These are phyloP conservation scores for Rhombomys opimus DNA, from an alignment of 2,113 vertebrate genomes.

Conservation along the genomic window DNA sequence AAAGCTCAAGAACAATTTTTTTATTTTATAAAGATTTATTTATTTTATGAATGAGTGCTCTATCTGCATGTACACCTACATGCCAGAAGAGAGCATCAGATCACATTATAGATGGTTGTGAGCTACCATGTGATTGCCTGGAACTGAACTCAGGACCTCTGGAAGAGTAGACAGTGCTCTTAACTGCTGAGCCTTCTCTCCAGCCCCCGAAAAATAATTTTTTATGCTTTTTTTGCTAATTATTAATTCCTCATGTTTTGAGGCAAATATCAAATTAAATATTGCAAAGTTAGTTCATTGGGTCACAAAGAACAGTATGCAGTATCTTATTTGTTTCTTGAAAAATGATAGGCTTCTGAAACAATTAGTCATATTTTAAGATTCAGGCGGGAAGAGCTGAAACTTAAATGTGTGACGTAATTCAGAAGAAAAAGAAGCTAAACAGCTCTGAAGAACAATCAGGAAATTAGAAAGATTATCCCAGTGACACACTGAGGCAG, in stretches of 20 bases:
- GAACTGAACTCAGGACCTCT: no score
- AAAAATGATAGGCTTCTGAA: not conserved
- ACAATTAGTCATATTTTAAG: not conserved
- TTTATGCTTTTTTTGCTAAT: not conserved
- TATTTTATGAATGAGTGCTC: no score
- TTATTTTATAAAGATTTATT: no score
- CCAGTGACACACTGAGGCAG: not conserved
- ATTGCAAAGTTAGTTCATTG: not conserved
- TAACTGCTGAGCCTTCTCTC: no score
- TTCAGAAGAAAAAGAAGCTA: not conserved
- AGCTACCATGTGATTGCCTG: no score
- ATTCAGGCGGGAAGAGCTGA: not conserved
- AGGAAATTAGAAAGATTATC: not conserved
- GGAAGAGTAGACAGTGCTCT: no score
- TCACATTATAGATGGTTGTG: no score
- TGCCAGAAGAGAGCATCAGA: no score
- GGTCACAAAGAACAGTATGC: not conserved
- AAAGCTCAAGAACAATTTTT: not conserved
- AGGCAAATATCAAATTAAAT: constrained; percentile 48
- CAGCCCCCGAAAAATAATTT: no score
- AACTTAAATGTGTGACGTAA: not conserved
- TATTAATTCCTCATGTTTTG: constrained; percentile 25
- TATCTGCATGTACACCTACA: no score
- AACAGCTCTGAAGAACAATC: not conserved
- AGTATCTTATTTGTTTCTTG: constrained; percentile 6